Evolutionary conservation across 2,888 invertebrate species (phyloP), one percentile per base, ranked within the genome.

Genomic region (Parelbella ahira): DNA sequence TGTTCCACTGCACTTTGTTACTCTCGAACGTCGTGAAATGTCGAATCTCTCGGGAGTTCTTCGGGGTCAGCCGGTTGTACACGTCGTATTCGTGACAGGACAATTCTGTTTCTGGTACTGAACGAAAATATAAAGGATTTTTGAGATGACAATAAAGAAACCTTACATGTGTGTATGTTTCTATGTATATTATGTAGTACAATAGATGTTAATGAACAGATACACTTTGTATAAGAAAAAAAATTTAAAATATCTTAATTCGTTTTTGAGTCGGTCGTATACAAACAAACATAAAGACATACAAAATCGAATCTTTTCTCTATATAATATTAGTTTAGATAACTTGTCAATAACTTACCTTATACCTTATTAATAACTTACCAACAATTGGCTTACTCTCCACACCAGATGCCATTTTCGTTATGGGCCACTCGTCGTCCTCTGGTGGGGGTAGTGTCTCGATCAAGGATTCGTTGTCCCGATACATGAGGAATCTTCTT

Each of bases 21-120:
- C 88, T 88, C 58, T 89, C 86, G 46, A 89, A 89, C 1, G 69
- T 77, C 0, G 79, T 83, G 47, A 63, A 84, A 51, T 83, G 68
- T 13, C 56, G 53, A 15, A 84, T 68, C 38, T 70, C 65, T 1
- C 67, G 60, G 0, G 76, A 68, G 46, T 74, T 72, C 41, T 64
- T 77, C 0, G 56, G 4, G 4, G 56, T 64, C 12, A 80, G 49
- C 9, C 53, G 58, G 34, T 60, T 58, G 51, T 75, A 83, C 37
- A 80, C 63, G 46, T 81, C 73, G 0, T 71, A 64, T 6, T 56
- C 60, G 9, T 71, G 55, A 0, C 63, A 49, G 1, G 66, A 56
- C 0, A 53, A 46, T 43, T 76, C 77, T 6, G 53, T 54, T 4
- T 53, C 49, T 58, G 44, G 9, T 25, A 15, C 48, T 57, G 42